These are phyloP conservation scores for Elaphurus davidianus DNA, from an alignment of 2,113 vertebrate genomes.

Conservation along the genomic window DNA sequence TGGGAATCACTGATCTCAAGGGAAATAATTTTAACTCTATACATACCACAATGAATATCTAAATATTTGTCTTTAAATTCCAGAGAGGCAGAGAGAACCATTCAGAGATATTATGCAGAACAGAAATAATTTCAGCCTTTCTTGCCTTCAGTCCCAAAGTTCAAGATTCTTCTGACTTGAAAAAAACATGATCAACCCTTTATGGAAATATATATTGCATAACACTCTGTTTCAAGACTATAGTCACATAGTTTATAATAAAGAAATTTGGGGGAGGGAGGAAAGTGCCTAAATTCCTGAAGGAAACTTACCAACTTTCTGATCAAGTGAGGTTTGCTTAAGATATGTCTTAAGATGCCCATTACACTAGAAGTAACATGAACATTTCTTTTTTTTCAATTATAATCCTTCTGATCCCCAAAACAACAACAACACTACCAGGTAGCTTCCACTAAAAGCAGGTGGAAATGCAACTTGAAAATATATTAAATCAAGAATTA, in stretches of 20 bases:
- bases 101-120: not conserved
- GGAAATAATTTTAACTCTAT: slow-evolving; percentile 4
- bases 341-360: not conserved
- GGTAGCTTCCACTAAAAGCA: not conserved
- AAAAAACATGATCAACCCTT: not conserved
- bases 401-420: not conserved
- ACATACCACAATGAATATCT: slow-evolving; percentile 25
- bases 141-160: not conserved
- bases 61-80: slow-evolving; percentile 19
- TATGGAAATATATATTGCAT: not conserved
- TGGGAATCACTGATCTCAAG: not conserved
- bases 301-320: not conserved
- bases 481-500: not conserved
- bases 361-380: not conserved
- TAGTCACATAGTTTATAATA: not conserved
- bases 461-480: not conserved
- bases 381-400: not conserved
- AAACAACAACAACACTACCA: not conserved
- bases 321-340: not conserved
- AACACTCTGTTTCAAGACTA: not conserved
- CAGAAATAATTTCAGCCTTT: not conserved
- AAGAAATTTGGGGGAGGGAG: not conserved
- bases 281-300: not conserved
- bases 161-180: not conserved
- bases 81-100: not conserved